Percentiles rank a stretch among this genome's conserved stretches.
Evolutionary conservation across 1,140 invertebrate species (phyloP).

Genomic region (Drosophila littoralis): DNA sequence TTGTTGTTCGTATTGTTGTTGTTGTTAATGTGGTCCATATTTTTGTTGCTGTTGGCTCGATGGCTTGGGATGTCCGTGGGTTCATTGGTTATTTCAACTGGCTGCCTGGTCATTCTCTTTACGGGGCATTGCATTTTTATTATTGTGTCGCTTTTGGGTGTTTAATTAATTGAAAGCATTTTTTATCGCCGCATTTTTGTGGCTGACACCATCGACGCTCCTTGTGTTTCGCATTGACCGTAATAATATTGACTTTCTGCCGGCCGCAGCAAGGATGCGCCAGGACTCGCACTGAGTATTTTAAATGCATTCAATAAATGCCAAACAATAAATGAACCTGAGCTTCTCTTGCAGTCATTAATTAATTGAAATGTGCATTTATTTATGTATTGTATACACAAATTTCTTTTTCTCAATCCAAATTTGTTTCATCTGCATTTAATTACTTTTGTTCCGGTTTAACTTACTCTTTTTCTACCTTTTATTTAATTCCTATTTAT

Average conservation of each 20-base stretch:
- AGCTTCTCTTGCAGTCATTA: conserved; percentile 16
- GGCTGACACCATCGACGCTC: conserved; percentile 35
- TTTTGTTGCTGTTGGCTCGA: conserved; percentile 2
- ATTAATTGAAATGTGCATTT: conserved; percentile 45
- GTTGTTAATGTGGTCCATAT: conserved; percentile 3
- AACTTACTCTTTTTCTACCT: too few relatives aligned
- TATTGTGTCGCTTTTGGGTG: conserved; percentile 64
- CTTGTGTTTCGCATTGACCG: conserved; percentile 43
- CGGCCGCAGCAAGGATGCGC: conserved; percentile 26
- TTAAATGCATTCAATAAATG: conserved; percentile 12
- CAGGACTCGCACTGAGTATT: neutral
- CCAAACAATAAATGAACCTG: conserved; percentile 26
- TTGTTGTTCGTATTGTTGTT: neutral
- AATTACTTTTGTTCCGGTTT: neutral
- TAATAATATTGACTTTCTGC: conserved; percentile 77
- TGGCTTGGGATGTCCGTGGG: conserved; percentile 28
- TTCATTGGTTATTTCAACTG: conserved; percentile 35
- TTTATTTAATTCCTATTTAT: too few relatives aligned
- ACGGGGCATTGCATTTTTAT: conserved; percentile 53
- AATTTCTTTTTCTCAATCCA: neutral
- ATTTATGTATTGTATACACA: conserved; percentile 4
- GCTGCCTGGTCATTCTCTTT: conserved; percentile 27
- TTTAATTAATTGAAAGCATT: conserved; percentile 83
- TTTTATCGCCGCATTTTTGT: conserved; percentile 61
- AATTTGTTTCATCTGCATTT: neutral